These are phyloP conservation scores for Heliothis subflexa DNA, from an alignment of 1,140 invertebrate genomes.

Conservation along the genomic window DNA sequence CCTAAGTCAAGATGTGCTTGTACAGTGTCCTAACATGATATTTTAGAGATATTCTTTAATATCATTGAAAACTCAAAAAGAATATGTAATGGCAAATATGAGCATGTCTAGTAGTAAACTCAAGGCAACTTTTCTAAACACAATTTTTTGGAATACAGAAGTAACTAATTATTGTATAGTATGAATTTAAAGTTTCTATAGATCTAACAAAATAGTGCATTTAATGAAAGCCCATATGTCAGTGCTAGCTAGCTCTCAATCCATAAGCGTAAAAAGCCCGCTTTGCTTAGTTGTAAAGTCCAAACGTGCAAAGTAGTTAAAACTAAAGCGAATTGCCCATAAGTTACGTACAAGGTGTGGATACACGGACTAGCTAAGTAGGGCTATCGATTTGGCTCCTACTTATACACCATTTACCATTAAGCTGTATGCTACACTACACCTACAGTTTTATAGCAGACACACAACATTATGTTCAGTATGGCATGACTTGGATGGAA, in stretches of 20 bases:
- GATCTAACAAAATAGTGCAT: neutral
- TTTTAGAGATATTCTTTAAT: neutral
- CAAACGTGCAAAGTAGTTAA: neutral
- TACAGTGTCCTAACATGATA: neutral
- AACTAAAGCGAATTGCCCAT: slow-evolving; percentile 10
- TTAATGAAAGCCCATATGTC: neutral
- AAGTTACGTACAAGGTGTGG: slow-evolving; percentile 14
- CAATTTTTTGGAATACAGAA: no score
- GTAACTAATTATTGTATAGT: no score
- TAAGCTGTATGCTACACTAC: slow-evolving; percentile 47
- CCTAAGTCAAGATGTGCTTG: slow-evolving; percentile 20
- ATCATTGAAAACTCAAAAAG: neutral
- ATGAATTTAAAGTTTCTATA: no score
- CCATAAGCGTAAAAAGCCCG: slow-evolving; percentile 14
- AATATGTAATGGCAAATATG: no score
- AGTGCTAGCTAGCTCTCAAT: neutral
- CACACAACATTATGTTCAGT: slow-evolving; percentile 8
- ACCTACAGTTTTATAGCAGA: slow-evolving; percentile 14
- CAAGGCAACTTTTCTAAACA: no score
- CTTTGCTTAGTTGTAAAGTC: neutral
- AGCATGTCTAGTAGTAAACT: no score
- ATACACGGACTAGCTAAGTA: slow-evolving; percentile 18
- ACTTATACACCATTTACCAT: neutral
- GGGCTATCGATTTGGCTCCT: slow-evolving; percentile 13
- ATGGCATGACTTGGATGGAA: neutral